These are phyloP conservation scores for Sturnira hondurensis DNA, from an alignment of 2,113 vertebrate genomes.

Conservation along the genomic window DNA sequence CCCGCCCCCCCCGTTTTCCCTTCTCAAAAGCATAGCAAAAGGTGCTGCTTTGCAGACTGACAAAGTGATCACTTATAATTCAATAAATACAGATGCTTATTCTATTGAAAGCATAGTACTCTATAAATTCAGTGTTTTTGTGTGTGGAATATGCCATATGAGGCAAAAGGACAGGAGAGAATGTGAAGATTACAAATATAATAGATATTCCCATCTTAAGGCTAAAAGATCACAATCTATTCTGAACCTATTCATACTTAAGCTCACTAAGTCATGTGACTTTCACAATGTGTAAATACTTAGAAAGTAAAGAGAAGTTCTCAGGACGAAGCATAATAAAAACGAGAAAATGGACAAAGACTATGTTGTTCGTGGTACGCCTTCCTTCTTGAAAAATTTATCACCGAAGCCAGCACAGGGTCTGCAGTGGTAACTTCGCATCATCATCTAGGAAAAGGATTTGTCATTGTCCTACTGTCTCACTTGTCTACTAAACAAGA, in stretches of 20 bases:
- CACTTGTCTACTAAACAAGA: background rate
- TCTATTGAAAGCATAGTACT: background rate
- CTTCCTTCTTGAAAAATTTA: background rate
- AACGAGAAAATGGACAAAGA: background rate
- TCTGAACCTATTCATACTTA: background rate
- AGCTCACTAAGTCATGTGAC: background rate
- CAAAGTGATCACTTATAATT: conserved; percentile 17
- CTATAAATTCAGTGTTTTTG: background rate
- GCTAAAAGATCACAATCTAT: background rate
- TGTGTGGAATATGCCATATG: background rate
- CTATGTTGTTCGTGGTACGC: background rate
- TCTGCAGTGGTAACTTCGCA: background rate
- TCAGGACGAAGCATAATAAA: background rate
- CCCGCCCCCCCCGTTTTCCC: background rate
- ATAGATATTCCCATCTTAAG: background rate
- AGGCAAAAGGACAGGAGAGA: background rate
- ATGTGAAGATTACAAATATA: background rate
- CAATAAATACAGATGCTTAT: background rate
- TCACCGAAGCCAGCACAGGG: background rate
- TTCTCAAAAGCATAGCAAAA: background rate
- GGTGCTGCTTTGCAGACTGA: background rate
- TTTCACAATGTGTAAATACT: background rate
- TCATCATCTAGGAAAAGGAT: background rate
- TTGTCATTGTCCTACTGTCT: background rate
- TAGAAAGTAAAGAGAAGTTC: background rate